phyloP scores from a whole-genome alignment of 2,113 vertebrate species.

The Polypterus senegalus region DNA sequence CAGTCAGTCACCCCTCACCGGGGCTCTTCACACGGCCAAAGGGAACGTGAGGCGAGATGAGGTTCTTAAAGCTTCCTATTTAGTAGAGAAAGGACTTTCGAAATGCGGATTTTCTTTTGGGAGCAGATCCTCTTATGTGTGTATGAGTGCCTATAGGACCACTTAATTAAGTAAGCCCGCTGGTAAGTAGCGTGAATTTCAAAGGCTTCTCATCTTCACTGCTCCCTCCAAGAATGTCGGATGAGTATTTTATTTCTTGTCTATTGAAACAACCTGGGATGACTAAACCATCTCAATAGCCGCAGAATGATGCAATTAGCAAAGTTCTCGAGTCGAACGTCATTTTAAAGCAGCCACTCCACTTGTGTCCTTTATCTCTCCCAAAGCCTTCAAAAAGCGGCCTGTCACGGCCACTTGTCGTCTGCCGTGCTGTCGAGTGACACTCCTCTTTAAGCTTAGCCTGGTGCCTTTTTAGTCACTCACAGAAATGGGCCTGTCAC shows the following conservation, averaged over 20 bases:
- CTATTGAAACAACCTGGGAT: slow-evolving; percentile 51
- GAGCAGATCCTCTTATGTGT: too few relatives aligned
- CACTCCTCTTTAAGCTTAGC: slow-evolving; percentile 53
- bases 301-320: slow-evolving; percentile 59
- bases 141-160: too few relatives aligned
- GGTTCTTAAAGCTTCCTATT: too few relatives aligned
- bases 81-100: too few relatives aligned
- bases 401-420: slow-evolving; percentile 49
- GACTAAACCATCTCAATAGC: slow-evolving; percentile 64
- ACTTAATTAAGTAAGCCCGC: too few relatives aligned
- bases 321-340: slow-evolving; percentile 44
- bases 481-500: slow-evolving; percentile 60
- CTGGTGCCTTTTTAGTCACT: slow-evolving; percentile 58
- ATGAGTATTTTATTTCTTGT: slow-evolving; percentile 47
- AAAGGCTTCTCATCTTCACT: too few relatives aligned
- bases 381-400: slow-evolving; percentile 50
- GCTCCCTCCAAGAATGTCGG: background rate
- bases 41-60: too few relatives aligned
- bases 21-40: too few relatives aligned
- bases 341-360: slow-evolving; percentile 61
- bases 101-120: too few relatives aligned
- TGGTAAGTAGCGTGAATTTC: too few relatives aligned
- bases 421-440: slow-evolving; percentile 41
- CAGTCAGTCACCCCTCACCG: too few relatives aligned
- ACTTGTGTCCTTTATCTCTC: slow-evolving; percentile 60